These are phyloP conservation scores for Steinernema scapterisci DNA, from an alignment of 2,888 invertebrate genomes.

Conservation along the genomic window DNA sequence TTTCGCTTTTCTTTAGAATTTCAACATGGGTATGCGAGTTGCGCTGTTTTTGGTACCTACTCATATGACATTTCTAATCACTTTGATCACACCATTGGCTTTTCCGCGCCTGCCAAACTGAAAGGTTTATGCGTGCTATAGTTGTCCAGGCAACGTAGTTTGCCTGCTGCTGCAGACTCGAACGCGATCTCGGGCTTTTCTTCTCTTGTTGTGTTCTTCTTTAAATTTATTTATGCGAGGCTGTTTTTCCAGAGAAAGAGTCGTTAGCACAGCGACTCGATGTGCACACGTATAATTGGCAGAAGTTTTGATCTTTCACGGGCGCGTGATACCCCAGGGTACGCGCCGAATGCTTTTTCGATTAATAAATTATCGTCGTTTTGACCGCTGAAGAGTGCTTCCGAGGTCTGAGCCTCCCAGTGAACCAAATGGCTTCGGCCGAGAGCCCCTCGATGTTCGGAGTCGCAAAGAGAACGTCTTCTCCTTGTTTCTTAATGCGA, in stretches of 20 bases:
- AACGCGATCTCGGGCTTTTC: not conserved
- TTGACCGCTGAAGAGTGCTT: constrained; percentile 3
- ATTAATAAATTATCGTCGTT: constrained; percentile 30
- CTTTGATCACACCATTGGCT: not conserved
- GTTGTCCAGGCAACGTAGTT: constrained; percentile 13
- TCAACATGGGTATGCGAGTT: not conserved
- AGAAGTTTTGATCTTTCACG: constrained; percentile 6
- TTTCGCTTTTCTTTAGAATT: not conserved
- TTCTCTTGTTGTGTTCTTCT: not conserved
- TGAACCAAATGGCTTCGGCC: not conserved
- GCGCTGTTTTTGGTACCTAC: not conserved
- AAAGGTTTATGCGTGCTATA: no score
- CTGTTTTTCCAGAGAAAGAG: not conserved
- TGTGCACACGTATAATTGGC: not conserved
- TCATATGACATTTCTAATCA: no score
- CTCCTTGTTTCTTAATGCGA: constrained; percentile 23
- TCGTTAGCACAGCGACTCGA: not conserved
- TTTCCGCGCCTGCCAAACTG: not conserved
- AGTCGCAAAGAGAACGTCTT: not conserved
- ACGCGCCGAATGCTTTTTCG: constrained; percentile 27
- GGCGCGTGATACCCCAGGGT: constrained; percentile 21
- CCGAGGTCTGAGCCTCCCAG: not conserved
- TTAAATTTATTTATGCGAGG: not conserved
- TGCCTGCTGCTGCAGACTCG: not conserved
- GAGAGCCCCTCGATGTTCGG: not conserved